These are phyloP conservation scores for Epinephelus coioides DNA, from an alignment of 2,797 vertebrate genomes.

Conservation along the genomic window DNA sequence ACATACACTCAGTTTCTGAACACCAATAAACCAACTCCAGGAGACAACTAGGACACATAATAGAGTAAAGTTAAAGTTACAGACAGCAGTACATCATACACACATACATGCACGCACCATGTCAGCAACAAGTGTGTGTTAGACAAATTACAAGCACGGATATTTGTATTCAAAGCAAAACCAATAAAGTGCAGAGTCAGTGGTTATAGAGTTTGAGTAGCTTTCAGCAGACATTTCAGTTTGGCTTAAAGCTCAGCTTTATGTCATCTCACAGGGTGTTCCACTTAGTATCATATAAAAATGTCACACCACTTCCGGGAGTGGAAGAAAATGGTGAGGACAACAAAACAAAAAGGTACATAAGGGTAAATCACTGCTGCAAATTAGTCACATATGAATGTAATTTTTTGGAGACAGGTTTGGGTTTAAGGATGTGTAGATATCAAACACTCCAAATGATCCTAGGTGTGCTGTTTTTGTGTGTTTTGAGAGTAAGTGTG, in stretches of 20 bases:
- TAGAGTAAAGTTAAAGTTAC: background rate
- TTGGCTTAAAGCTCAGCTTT: slow-evolving; percentile 1
- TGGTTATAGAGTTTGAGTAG: background rate
- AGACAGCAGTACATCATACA: background rate
- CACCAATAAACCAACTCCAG: background rate
- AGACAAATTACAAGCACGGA: background rate
- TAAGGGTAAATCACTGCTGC: background rate
- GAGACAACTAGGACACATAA: background rate
- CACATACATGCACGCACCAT: background rate
- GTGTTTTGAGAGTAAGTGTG: background rate
- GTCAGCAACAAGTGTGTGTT: background rate
- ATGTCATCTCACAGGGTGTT: background rate
- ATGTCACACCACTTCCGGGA: background rate
- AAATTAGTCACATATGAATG: background rate
- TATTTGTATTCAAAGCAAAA: background rate
- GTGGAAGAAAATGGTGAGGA: background rate
- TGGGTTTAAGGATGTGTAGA: background rate
- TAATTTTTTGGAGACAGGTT: background rate
- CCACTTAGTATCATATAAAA: background rate
- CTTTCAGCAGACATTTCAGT: background rate
- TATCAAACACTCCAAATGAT: background rate
- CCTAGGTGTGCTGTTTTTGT: background rate
- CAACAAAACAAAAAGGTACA: background rate
- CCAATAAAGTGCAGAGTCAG: background rate
- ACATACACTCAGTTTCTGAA: background rate